Base-by-base conservation (phyloP, 2,113 vertebrate genomes). In the Hippocampus abdominalis region DNA sequence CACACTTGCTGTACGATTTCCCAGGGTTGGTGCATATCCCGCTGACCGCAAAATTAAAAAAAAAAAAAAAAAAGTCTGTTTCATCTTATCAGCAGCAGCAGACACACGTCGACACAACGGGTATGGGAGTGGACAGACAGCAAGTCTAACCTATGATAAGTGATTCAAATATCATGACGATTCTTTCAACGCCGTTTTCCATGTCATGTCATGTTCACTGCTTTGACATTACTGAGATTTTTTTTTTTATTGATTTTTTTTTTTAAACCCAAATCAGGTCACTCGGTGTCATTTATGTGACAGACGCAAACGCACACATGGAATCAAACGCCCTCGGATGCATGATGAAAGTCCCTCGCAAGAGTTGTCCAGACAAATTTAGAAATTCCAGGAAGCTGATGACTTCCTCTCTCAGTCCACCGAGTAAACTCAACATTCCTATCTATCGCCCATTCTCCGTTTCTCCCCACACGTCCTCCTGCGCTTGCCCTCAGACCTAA, bases 11-110 rank as follows among this genome's bases (percentile, higher is more conserved):
- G 61, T 51, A 71, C 40, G 64, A 78, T 73, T 85, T 84, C 59
- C 61, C 66, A 65, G 71, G 65, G 71, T 77, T 67, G 69, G 51
- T 59, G 67, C 74, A 77, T 68, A 56, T 78, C 81, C 72, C 67
- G 83, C 75, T 79, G 72, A 83, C 82, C 69, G 77, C 75, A 32
- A 29, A 12, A 56, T 25, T 27, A 57, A 9, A n/a, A 54, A 25
- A 18, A 3, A 25, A 8, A 21, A 54, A 54, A 15, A 80, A 87
- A 78, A 76, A 75, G 68, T 74, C 68, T 64, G 66, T 81, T 81
- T 79, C 57, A 80, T 89, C 81, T 87, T 87, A 90, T 91, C 87
- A 81, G 80, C 69, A 70, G 70, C 51, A 79, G 79, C 82, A 85
- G 84, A 77, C 72, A 74, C 74, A 46, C 68, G 65, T 61, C 61